A percentile compares a stretch with the other conserved stretches of the same genome.
These are phyloP conservation scores for Catharus ustulatus DNA, from an alignment of 2,797 vertebrate species.

Conservation along the genomic window DNA sequence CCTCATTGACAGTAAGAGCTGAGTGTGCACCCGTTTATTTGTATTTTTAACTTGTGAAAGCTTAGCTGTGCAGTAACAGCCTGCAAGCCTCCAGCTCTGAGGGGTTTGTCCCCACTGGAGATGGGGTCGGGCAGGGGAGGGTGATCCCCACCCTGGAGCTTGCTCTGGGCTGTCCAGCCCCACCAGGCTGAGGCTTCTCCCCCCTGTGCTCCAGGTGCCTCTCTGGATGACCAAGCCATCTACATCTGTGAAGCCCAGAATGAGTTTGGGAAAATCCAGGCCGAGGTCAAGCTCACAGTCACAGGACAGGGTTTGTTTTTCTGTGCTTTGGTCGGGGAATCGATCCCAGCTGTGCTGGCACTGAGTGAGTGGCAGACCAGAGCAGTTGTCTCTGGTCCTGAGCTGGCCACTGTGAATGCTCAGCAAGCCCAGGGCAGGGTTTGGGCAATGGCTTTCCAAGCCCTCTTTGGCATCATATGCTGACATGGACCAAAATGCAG, in stretches of 20 bases:
- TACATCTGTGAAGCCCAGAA: conserved; percentile 90
- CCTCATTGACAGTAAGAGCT: conserved; percentile 85
- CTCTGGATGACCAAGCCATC: conserved; percentile 83
- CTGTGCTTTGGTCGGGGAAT: neutral
- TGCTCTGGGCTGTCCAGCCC: accelerated
- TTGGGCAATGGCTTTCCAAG: neutral
- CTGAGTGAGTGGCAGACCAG: accelerated
- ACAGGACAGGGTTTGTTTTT: conserved; percentile 83
- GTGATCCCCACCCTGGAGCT: accelerated
- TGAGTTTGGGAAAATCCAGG: conserved; percentile 83
- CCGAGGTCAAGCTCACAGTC: conserved; percentile 81
- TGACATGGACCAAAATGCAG: neutral
- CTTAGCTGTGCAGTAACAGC: neutral
- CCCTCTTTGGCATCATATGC: neutral
- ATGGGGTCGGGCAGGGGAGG: neutral
- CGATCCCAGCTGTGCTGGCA: accelerated
- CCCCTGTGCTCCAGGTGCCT: conserved; percentile 74
- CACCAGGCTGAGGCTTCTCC: neutral
- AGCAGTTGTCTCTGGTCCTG: neutral
- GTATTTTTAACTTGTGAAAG: neutral
- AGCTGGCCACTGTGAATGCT: neutral
- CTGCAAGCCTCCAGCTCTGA: neutral
- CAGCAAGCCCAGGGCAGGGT: neutral
- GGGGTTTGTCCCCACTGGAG: accelerated
- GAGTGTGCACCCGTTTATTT: accelerated